Conservation (phyloP, 2,113 vertebrate genomes). For the Labeo rohita region DNA sequence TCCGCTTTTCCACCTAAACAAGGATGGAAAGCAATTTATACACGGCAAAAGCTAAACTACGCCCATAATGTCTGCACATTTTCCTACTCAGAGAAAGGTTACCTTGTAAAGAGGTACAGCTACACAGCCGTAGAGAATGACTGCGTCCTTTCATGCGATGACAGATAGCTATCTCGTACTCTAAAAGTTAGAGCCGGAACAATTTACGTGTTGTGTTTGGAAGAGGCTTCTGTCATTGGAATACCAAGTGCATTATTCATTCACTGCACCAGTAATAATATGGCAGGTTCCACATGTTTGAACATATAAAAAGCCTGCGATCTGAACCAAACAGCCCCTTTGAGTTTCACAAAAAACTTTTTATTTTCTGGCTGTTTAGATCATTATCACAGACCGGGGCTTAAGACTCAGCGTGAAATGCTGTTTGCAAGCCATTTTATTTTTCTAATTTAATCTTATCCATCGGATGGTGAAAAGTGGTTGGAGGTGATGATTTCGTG, state of each 20-base stretch:
- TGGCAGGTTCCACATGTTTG: constrained; percentile 40
- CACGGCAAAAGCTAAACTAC: not conserved
- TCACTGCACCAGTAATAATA: constrained; percentile 59
- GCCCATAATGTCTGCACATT: not conserved
- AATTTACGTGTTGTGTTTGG: constrained; percentile 57
- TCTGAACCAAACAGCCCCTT: not conserved
- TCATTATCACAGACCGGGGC: not conserved
- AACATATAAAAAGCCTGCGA: not conserved
- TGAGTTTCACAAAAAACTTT: not conserved
- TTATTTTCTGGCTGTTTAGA: not conserved
- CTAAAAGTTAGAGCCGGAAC: constrained; percentile 47
- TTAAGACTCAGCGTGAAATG: not conserved
- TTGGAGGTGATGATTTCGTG: not conserved
- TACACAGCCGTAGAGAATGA: not conserved
- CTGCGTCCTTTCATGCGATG: constrained; percentile 18
- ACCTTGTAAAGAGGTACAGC: not conserved
- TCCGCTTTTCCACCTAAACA: constrained; percentile 16
- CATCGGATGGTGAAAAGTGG: not conserved
- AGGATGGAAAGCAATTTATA: constrained; percentile 10
- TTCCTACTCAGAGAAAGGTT: not conserved
- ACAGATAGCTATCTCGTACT: constrained; percentile 56
- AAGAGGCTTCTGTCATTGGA: constrained; percentile 52
- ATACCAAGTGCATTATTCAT: constrained; percentile 55
- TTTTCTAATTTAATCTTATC: not conserved
- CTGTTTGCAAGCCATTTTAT: not conserved